Base-by-base conservation (phyloP, 2,113 vertebrate species). In the Cyprichromis sp. region DNA sequence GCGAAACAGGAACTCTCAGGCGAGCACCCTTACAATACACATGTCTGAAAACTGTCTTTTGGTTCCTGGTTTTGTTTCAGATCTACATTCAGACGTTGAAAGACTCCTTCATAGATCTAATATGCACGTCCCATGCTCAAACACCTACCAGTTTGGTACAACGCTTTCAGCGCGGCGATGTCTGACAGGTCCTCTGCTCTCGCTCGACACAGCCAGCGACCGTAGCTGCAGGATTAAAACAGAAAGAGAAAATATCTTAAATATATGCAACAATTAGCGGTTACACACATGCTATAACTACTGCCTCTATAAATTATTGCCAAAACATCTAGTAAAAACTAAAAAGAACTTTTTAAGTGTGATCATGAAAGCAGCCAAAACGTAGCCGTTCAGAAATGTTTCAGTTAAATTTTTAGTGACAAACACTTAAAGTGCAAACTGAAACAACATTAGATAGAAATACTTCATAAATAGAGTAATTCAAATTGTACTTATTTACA, bases 101-200 rank as follows among this genome's bases (percentile, higher is more conserved):
- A 76, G 42, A 29, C 9, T 76, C 16, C 12, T 11, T 26, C 71
- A 76, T 29, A 76, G 42, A 29, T 47, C 73, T 34, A 78, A 78
- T 50, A 31, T 8, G 71, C 42, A 29, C 21, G 5, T 29, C 9
- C 17, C 59, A 52, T 50, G 9, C 21, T 42, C 36, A 57, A 9
- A 21, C 80, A 92, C 97, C 90, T 89, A 99, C 99, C 99, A 45
- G 99, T 99, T 90, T 99, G 98, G 95, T 99, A 99, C 87, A 99
- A 96, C 7, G 99, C 99, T 95, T 99, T 99, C 57, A 99, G 96
- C 7, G 98, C 98, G 61, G 99, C 99, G 82, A 99, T 97, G 94
- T 99, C 99, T 4, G 99, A 99, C 45, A 99, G 96, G 89, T 99
- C 99, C 85, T 99, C 99, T 31, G 98, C 97, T 96, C 98, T 97